These are phyloP conservation scores for Crenuchus spilurus DNA, from an alignment of 2,797 vertebrate species.

Conservation along the genomic window DNA sequence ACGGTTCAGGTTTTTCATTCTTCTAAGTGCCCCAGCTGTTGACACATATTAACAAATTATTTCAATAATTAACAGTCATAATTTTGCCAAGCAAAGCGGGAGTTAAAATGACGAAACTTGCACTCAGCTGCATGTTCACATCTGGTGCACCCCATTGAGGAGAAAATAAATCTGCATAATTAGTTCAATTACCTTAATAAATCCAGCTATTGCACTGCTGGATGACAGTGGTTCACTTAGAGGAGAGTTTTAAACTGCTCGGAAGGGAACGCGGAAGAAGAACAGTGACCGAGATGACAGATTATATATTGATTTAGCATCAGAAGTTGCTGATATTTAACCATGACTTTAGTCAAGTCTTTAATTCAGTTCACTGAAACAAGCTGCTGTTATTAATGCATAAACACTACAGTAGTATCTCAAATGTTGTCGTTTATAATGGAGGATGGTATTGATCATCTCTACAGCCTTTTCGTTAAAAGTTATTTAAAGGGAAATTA, in stretches of 20 bases:
- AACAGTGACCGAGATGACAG: not conserved
- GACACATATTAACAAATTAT: not conserved
- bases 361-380: not conserved
- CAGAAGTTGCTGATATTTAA: no score
- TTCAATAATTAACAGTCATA: not conserved
- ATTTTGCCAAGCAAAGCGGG: constrained; percentile 11
- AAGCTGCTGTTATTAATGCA: not conserved
- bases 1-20: constrained; percentile 8
- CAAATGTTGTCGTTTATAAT: not conserved
- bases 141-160: not conserved
- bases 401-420: not conserved
- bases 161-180: not conserved
- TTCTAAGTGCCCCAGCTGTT: constrained; percentile 5
- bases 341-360: not conserved
- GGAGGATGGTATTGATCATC: not conserved
- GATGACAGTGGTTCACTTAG: not conserved
- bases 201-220: not conserved
- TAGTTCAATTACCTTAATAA: constrained; percentile 1
- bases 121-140: constrained; percentile 9
- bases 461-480: no score
- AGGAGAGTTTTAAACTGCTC: not conserved
- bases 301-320: not conserved
- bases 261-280: not conserved
- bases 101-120: not conserved
- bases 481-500: no score